Evolutionary conservation across 2,888 invertebrate species (phyloP), one percentile per base, ranked within the genome.

Genomic region (Ceratothoa steindachneri): DNA sequence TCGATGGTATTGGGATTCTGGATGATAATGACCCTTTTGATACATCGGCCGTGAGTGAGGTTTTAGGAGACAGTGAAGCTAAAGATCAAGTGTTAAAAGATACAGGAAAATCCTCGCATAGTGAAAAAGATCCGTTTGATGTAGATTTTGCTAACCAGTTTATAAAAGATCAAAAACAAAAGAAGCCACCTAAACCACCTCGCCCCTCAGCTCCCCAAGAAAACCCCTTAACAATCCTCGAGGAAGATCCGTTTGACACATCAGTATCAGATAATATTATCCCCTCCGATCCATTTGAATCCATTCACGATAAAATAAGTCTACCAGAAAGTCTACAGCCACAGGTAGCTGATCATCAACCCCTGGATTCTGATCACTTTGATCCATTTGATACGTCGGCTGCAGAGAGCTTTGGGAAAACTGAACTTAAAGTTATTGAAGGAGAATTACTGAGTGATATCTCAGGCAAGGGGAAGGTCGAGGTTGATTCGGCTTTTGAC

Each of bases 261-360:
- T 92, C 93, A 0, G 88, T 89, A 41, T 89, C 92, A 0, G 89
- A 89, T 81, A 87, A 87, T 70, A 69, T 69, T 22, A 29, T 76
- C 5, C 73, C 75, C 28, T 67, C 74, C 28, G 80, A 76, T 66
- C 74, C 69, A 24, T 72, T 78, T 51, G 71, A 76, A 15, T 64
- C 71, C 1, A 27, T 70, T 53, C 77, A 78, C 4, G 31, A 73
- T 64, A 74, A 74, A 30, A 55, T 66, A 28, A 71, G 73, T 69
- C 73, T 80, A 41, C 69, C 71, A n/a, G 74, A 64, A 53, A 71
- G 77, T 65, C 55, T 80, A 71, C 66, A 75, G 24, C 80, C 77
- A 27, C 73, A 77, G 22, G 28, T 68, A 69, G 69, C 55, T 53
- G 31, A n/a, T 60, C 64, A 53, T 27, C 27, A 19, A 12, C 30